Conservation (phyloP, 2,888 invertebrate species). For the Empis stercorea region DNA sequence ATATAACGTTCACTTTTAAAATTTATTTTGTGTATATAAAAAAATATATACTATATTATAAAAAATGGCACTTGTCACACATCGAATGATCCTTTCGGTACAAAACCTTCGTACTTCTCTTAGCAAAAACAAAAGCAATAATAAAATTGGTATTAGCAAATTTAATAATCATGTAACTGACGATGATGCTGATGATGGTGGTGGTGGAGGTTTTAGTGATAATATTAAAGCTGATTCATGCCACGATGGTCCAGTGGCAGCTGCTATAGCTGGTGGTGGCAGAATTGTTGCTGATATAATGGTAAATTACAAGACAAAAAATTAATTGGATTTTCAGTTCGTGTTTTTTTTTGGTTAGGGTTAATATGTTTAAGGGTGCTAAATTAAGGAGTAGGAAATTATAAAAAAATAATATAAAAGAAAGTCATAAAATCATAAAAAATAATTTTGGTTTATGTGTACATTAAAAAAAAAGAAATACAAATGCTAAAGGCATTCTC, state of each 20-base stretch:
- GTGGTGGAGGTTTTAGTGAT: not conserved
- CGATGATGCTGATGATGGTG: not conserved
- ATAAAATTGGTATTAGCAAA: not conserved
- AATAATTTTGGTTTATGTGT: too few species aligned
- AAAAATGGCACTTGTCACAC: conserved; percentile 26
- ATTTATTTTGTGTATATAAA: too few species aligned
- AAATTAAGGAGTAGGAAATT: too few species aligned
- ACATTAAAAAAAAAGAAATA: too few species aligned
- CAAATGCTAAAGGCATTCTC: too few species aligned
- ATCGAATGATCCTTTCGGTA: conserved; percentile 26
- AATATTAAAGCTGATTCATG: not conserved
- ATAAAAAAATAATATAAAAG: too few species aligned
- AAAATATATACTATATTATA: not conserved
- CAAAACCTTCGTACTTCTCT: conserved; percentile 14
- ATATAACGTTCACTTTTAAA: too few species aligned
- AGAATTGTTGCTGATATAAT: not conserved
- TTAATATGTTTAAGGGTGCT: too few species aligned
- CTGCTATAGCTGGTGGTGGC: not conserved
- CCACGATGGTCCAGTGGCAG: not conserved
- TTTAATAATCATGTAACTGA: not conserved
- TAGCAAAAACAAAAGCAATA: not conserved
- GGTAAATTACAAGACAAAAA: too few species aligned
- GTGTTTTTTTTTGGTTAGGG: too few species aligned
- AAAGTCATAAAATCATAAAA: too few species aligned
- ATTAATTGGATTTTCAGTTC: too few species aligned